Conservation (phyloP, 2,113 vertebrate genomes). For the Phalacrocorax carbo region DNA sequence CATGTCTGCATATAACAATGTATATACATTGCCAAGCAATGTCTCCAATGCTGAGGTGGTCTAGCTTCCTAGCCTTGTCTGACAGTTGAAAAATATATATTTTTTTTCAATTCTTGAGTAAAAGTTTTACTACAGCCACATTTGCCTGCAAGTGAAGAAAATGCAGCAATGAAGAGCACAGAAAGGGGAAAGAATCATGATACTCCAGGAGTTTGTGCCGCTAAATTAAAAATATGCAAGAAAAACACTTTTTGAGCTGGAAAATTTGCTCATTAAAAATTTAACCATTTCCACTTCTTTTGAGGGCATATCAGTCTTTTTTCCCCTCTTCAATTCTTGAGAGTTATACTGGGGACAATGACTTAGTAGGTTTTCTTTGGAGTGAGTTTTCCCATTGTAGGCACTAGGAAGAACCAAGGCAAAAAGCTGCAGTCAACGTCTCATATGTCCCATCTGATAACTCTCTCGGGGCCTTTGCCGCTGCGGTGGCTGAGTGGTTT, state of each 20-base stretch:
- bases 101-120: slow-evolving; percentile 68
- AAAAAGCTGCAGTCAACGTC: slow-evolving; percentile 85
- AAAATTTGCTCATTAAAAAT: slow-evolving; percentile 66
- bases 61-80: slow-evolving; percentile 74
- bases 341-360: slow-evolving; percentile 77
- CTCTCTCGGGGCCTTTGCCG: slow-evolving; percentile 83
- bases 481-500: slow-evolving; percentile 84
- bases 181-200: slow-evolving; percentile 51
- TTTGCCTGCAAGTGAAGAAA: slow-evolving; percentile 80
- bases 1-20: slow-evolving; percentile 82
- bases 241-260: slow-evolving; percentile 68
- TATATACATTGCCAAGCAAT: slow-evolving; percentile 83
- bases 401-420: slow-evolving; percentile 96
- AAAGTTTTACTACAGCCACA: slow-evolving; percentile 75
- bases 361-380: slow-evolving; percentile 94
- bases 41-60: slow-evolving; percentile 79
- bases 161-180: slow-evolving; percentile 75
- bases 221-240: slow-evolving; percentile 72
- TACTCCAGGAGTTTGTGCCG: slow-evolving; percentile 72
- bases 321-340: slow-evolving; percentile 52
- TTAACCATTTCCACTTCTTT: slow-evolving; percentile 67
- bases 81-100: slow-evolving; percentile 76
- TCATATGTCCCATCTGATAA: slow-evolving; percentile 92
- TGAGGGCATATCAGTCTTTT: slow-evolving; percentile 68
- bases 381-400: slow-evolving; percentile 94